phyloP scores from a whole-genome alignment of 1,140 invertebrate genomes.

The Bombus turneri region DNA sequence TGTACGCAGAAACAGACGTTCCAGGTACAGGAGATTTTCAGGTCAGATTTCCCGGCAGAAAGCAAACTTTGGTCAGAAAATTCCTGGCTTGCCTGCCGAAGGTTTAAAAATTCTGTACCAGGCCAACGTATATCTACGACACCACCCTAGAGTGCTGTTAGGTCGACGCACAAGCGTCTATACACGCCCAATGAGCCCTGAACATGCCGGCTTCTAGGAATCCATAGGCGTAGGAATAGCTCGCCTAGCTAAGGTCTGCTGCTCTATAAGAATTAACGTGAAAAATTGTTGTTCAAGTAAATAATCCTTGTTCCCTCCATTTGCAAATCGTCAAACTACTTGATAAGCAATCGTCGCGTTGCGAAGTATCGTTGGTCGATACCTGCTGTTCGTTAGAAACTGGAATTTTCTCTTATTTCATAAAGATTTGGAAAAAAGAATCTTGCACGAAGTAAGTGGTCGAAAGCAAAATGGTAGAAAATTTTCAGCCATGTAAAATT shows the following conservation, averaged over 20 bases:
- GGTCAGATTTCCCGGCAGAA: constrained; percentile 11
- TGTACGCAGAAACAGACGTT: no score
- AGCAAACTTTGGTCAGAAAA: constrained; percentile 48
- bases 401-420: no score
- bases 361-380: background rate
- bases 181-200: constrained; percentile 59
- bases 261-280: background rate
- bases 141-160: constrained; percentile 66
- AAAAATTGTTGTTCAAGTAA: background rate
- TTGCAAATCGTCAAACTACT: no score
- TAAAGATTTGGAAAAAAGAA: no score
- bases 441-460: no score
- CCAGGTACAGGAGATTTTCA: background rate
- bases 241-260: background rate
- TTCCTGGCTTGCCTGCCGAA: constrained; percentile 29
- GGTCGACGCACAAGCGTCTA: constrained; percentile 42
- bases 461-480: background rate
- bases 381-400: no score
- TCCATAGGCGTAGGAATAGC: constrained; percentile 72
- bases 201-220: constrained; percentile 73
- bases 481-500: background rate
- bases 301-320: background rate
- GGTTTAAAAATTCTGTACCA: constrained; percentile 50
- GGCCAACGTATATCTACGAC: constrained; percentile 58
- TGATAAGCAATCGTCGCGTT: no score